A percentile compares a stretch with the other conserved stretches of the same genome.
Conservation (phyloP, 2,113 vertebrate species). For the Coturnix japonica region DNA sequence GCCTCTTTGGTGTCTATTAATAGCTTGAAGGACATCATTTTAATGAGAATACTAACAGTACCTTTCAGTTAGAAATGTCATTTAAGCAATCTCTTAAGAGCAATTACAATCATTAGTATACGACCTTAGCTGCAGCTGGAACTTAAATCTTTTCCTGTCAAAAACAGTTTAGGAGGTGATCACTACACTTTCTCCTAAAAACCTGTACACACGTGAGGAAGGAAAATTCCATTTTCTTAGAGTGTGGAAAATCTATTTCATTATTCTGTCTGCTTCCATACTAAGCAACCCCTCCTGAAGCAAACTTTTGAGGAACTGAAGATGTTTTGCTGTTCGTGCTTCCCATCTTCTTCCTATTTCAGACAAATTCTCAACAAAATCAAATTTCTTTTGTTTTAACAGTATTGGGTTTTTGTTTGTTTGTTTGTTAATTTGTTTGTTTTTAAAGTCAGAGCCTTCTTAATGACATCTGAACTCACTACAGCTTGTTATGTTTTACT, state of each 20-base stretch:
- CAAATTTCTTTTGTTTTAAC: neutral
- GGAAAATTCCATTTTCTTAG: neutral
- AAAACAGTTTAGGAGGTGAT: neutral
- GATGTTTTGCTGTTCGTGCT: neutral
- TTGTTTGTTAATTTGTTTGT: too few species aligned
- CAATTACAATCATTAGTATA: neutral
- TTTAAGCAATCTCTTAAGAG: neutral
- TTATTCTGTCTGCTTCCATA: neutral
- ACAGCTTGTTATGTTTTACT: neutral
- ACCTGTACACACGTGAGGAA: fast-evolving
- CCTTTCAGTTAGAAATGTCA: neutral
- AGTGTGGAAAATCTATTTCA: neutral
- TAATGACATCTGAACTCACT: neutral
- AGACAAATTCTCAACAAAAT: neutral
- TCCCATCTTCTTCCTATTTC: neutral
- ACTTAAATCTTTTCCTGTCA: neutral
- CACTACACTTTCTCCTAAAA: neutral
- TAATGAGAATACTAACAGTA: neutral
- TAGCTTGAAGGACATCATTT: neutral
- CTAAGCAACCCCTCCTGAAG: neutral
- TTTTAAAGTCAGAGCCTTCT: too few species aligned
- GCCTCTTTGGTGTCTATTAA: neutral
- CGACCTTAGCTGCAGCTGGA: neutral
- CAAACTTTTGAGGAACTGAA: neutral
- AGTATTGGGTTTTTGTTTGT: neutral